These are phyloP conservation scores for Daphoenositta chrysoptera DNA, from an alignment of 2,113 vertebrate species.

Conservation along the genomic window DNA sequence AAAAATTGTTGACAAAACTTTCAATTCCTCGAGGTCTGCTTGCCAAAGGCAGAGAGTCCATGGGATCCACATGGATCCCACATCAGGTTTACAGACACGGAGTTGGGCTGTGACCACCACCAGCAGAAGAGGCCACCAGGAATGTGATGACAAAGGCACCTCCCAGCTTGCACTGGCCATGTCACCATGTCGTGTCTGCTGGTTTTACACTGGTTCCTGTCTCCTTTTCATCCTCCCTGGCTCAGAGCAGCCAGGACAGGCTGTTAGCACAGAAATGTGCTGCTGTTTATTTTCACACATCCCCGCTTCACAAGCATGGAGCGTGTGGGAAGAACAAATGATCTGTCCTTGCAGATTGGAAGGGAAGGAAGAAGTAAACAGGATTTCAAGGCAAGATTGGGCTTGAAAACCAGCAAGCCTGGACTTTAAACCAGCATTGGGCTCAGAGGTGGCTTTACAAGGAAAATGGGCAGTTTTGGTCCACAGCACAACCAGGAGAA, in stretches of 20 bases:
- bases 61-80: neutral
- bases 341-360: neutral
- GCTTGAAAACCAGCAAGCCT: neutral
- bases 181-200: fast-evolving
- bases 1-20: neutral
- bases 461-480: neutral
- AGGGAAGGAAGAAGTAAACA: neutral
- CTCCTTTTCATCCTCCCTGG: neutral
- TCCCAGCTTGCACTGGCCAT: neutral
- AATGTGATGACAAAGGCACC: neutral
- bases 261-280: neutral
- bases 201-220: neutral
- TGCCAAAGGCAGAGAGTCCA: neutral
- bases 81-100: neutral
- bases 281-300: neutral
- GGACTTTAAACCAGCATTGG: neutral
- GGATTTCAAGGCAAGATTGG: neutral
- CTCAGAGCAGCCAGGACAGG: neutral
- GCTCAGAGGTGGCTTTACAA: neutral
- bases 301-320: neutral
- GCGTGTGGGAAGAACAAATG: neutral
- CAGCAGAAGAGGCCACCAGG: neutral
- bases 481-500: neutral
- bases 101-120: neutral
- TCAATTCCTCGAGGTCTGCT: neutral